phyloP scores from a whole-genome alignment of 2,888 invertebrate species.

The Timema podura region DNA sequence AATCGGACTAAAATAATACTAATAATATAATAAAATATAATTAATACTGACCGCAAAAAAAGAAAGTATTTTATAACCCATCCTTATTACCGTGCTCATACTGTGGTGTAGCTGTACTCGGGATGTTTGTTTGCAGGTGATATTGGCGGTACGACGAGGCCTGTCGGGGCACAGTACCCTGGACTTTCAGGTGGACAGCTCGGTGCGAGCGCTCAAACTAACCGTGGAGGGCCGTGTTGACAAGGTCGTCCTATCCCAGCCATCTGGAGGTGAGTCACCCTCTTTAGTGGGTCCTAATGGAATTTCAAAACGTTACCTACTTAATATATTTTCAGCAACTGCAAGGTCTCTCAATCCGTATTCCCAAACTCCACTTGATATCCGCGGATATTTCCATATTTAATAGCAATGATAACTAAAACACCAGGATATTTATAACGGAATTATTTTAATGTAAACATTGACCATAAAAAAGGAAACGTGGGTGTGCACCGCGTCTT shows the following conservation, averaged over 20 bases:
- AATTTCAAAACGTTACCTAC: not conserved
- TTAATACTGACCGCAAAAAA: not conserved
- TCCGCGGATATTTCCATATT: too few species aligned
- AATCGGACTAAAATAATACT: not conserved
- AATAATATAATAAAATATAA: not conserved
- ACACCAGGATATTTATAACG: too few species aligned
- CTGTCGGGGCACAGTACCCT: conserved; percentile 8
- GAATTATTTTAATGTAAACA: too few species aligned
- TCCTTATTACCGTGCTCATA: not conserved
- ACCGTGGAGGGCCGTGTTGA: conserved; percentile 22
- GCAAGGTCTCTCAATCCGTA: not conserved
- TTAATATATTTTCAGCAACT: not conserved
- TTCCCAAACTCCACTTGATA: too few species aligned
- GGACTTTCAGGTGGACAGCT: conserved; percentile 25
- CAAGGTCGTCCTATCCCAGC: conserved; percentile 18
- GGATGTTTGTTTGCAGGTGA: conserved; percentile 20
- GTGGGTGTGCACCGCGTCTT: too few species aligned
- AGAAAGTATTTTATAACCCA: not conserved
- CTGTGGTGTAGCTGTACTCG: not conserved
- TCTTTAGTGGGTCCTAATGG: not conserved
- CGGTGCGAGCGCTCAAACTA: conserved; percentile 19
- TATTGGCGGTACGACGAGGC: conserved; percentile 20
- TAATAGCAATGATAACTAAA: too few species aligned
- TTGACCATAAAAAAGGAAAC: too few species aligned
- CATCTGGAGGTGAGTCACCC: conserved; percentile 20